phyloP scores from a whole-genome alignment of 2,113 vertebrate genomes.

The Phyllostomus discolor region DNA sequence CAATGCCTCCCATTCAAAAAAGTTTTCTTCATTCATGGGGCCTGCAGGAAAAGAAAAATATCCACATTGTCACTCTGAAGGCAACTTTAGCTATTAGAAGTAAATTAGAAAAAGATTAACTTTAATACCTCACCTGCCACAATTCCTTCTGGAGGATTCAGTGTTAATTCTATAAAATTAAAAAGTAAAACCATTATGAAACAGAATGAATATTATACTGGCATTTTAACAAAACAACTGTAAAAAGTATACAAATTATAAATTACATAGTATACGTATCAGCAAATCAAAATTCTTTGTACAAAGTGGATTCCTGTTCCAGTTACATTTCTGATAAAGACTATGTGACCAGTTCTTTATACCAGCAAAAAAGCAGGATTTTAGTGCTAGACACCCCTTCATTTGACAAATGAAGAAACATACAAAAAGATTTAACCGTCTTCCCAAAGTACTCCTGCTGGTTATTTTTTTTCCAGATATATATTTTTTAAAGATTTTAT shows the following conservation, averaged over 20 bases:
- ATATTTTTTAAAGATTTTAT: too few species aligned
- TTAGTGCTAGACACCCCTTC: background rate
- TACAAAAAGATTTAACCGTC: background rate
- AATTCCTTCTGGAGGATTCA: conserved; percentile 94
- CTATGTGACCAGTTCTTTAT: background rate
- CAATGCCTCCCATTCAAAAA: conserved; percentile 98
- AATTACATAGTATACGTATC: background rate
- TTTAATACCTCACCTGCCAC: conserved; percentile 90
- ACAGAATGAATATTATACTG: background rate
- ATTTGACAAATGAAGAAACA: background rate
- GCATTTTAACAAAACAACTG: background rate
- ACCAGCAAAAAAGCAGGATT: background rate
- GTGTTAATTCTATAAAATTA: conserved; percentile 88
- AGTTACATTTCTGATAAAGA: background rate
- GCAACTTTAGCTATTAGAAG: background rate
- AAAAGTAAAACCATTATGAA: conserved; percentile 56
- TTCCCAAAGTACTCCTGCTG: background rate
- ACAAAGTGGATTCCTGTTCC: background rate
- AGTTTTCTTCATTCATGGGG: conserved; percentile 97
- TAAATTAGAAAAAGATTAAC: background rate
- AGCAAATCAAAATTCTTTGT: background rate
- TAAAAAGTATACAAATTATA: background rate
- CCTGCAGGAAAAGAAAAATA: conserved; percentile 78
- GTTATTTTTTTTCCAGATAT: too few species aligned
- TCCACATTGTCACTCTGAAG: conserved; percentile 10